Conservation (phyloP, 2,797 vertebrate genomes). For the Anas bernieri region DNA sequence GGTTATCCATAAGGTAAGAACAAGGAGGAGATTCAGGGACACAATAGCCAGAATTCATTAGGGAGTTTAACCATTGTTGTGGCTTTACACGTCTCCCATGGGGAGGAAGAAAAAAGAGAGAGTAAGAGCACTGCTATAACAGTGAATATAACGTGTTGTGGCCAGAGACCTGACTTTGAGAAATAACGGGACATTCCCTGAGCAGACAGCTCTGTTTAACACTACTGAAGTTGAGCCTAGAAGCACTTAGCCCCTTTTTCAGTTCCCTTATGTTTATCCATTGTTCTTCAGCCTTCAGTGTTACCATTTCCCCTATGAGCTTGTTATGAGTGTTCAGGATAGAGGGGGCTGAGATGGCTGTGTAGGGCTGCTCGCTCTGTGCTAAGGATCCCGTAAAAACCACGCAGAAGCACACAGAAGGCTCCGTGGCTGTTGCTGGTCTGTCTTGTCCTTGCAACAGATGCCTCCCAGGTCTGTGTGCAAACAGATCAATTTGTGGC, state of each 20-base stretch:
- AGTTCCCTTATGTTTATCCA: background rate
- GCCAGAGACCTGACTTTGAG: background rate
- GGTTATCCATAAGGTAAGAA: background rate
- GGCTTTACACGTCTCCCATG: background rate
- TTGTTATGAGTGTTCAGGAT: background rate
- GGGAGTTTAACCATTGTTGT: background rate
- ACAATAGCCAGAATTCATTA: background rate
- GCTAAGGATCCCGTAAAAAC: background rate
- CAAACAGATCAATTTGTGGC: conserved; percentile 42
- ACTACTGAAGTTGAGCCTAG: background rate
- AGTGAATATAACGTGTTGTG: background rate
- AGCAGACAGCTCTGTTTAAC: background rate
- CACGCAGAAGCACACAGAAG: background rate
- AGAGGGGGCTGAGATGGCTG: background rate
- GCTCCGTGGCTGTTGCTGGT: background rate
- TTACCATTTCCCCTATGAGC: background rate
- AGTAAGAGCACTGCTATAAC: background rate
- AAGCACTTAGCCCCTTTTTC: background rate
- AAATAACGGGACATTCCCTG: background rate
- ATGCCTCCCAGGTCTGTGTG: background rate
- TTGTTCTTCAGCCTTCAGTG: background rate
- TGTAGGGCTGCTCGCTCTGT: background rate
- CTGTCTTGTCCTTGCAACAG: background rate
- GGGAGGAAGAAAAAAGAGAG: background rate
- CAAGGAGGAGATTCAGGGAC: background rate